phyloP scores from a whole-genome alignment of 1,140 invertebrate genomes.

The Zaprionus capensis region DNA sequence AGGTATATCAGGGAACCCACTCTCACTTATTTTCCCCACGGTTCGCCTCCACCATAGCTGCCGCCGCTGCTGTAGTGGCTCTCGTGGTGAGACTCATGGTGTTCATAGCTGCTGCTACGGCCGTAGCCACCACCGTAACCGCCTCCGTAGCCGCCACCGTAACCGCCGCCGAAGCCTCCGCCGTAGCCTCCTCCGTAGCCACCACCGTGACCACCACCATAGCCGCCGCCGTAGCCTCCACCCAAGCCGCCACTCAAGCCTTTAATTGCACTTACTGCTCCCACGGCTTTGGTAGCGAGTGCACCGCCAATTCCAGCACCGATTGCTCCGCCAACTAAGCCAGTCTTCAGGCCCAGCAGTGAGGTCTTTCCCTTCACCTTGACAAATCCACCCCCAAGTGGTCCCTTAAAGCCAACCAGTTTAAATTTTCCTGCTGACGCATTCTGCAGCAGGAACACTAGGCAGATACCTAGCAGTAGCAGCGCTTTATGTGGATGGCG shows the following conservation, averaged over 20 bases:
- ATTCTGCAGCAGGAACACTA: slow-evolving; percentile 34
- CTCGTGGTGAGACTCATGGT: slow-evolving; percentile 64
- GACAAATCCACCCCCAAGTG: slow-evolving; percentile 61
- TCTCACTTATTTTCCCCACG: slow-evolving; percentile 61
- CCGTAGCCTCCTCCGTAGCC: not conserved
- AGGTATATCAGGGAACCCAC: not conserved
- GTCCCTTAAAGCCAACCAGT: slow-evolving; percentile 70
- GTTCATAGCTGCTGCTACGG: slow-evolving; percentile 56
- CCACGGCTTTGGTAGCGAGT: not conserved
- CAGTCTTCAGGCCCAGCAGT: slow-evolving; percentile 63
- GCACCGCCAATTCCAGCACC: slow-evolving; percentile 24
- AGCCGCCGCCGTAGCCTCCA: not conserved
- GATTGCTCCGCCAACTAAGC: slow-evolving; percentile 46
- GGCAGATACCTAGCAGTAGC: slow-evolving; percentile 46
- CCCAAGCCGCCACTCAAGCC: not conserved
- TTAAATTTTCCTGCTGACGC: slow-evolving; percentile 59
- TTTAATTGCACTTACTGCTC: too few species aligned
- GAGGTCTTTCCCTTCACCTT: slow-evolving; percentile 62
- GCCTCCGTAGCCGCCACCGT: slow-evolving; percentile 52
- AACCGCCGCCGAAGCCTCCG: slow-evolving; percentile 33
- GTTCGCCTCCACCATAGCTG: slow-evolving; percentile 39
- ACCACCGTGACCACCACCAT: not conserved
- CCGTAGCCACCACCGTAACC: slow-evolving; percentile 50
- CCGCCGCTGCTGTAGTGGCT: slow-evolving; percentile 63
- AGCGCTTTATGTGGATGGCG: slow-evolving; percentile 8